Evolutionary conservation across 2,888 invertebrate species (phyloP).

Genomic region (Aphrophora alni): DNA sequence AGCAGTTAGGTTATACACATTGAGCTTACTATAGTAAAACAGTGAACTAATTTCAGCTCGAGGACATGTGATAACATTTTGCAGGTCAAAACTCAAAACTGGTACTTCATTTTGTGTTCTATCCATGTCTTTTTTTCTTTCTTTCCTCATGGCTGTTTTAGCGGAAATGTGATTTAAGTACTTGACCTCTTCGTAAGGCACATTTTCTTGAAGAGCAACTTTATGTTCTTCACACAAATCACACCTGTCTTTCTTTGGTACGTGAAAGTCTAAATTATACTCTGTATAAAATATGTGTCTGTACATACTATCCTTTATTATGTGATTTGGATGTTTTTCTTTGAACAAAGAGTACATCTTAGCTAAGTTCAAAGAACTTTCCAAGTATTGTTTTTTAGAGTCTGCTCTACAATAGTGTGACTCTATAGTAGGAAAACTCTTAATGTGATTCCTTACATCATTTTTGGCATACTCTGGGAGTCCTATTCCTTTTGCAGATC

Average conservation of each 20-base stretch:
- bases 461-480: constrained; percentile 11
- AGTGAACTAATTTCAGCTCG: not conserved
- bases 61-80: constrained; percentile 7
- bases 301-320: constrained; percentile 9
- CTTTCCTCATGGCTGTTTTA: too few species aligned
- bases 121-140: too few species aligned
- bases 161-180: too few species aligned
- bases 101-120: too few species aligned
- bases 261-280: too few species aligned
- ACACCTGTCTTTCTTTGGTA: too few species aligned
- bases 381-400: not conserved
- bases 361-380: not conserved
- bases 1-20: not conserved
- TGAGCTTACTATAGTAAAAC: not conserved
- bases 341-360: not conserved
- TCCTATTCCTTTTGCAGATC: not conserved
- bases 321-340: not conserved
- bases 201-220: too few species aligned
- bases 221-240: too few species aligned
- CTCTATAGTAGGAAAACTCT: not conserved
- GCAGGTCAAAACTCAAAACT: not conserved
- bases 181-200: too few species aligned
- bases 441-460: constrained; percentile 15
- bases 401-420: constrained; percentile 12
- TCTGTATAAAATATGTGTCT: not conserved